Evolutionary conservation across 2,113 vertebrate genomes (phyloP).

Genomic region (Alligator sinensis): DNA sequence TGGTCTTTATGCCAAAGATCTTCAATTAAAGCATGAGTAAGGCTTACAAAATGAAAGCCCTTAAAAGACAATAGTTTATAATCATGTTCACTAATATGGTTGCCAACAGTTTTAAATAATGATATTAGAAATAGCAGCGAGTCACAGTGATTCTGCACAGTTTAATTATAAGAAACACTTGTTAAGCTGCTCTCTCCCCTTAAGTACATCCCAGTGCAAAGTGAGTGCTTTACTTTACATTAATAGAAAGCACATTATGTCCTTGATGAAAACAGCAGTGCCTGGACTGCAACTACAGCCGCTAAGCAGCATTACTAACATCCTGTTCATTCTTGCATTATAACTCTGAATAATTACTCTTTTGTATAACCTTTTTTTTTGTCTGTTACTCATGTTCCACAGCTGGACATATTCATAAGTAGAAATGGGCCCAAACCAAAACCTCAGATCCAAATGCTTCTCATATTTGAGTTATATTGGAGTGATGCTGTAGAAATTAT

Average conservation of each 20-base stretch:
- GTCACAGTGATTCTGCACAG: not conserved
- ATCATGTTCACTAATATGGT: not conserved
- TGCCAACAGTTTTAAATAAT: not conserved
- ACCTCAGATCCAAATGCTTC: not conserved
- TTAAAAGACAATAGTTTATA: not conserved
- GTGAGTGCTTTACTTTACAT: not conserved
- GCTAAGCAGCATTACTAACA: slow-evolving; percentile 57
- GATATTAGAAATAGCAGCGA: not conserved
- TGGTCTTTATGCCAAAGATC: not conserved
- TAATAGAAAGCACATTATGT: slow-evolving; percentile 21
- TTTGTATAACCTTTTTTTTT: not conserved
- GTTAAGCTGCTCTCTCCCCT: not conserved
- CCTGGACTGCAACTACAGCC: slow-evolving; percentile 36
- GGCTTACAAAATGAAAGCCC: not conserved
- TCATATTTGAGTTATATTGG: not conserved
- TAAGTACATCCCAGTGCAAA: not conserved
- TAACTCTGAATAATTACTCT: slow-evolving; percentile 31
- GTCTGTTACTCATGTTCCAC: slow-evolving; percentile 11
- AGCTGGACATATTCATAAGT: not conserved
- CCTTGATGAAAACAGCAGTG: not conserved
- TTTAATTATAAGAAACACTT: slow-evolving; percentile 15
- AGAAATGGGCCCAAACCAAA: slow-evolving; percentile 16
- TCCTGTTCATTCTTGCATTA: slow-evolving; percentile 1
- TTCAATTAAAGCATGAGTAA: not conserved
- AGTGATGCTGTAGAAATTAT: too few species aligned